A percentile compares a stretch with the other conserved stretches of the same genome.
phyloP scores from a whole-genome alignment of 2,797 vertebrate species.

The Caiman crocodilus region DNA sequence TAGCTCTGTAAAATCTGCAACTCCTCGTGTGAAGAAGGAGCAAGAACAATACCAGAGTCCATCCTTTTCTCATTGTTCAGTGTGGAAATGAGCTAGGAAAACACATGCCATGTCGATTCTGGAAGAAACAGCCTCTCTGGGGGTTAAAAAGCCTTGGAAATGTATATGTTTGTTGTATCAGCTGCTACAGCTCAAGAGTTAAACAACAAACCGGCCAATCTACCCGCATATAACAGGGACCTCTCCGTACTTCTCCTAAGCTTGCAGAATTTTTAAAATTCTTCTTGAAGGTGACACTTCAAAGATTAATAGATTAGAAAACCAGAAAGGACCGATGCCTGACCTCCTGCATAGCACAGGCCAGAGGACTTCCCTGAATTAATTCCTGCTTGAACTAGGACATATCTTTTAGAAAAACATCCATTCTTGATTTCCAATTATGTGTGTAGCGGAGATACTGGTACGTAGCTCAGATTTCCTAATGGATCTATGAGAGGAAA shows the following conservation, averaged over 20 bases:
- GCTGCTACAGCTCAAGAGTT: neutral
- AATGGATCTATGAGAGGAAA: neutral
- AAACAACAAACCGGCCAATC: neutral
- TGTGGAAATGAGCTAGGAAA: conserved; percentile 51
- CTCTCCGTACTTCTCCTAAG: neutral
- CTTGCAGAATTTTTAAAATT: neutral
- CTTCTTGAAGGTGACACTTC: conserved; percentile 12
- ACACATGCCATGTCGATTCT: conserved; percentile 15
- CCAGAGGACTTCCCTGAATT: fast-evolving
- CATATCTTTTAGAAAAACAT: conserved; percentile 34
- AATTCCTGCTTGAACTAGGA: conserved; percentile 46
- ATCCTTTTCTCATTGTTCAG: conserved; percentile 51
- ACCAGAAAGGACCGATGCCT: neutral
- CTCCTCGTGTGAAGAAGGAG: neutral
- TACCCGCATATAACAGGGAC: neutral
- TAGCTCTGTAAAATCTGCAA: conserved; percentile 19
- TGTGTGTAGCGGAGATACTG: neutral
- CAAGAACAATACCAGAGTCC: conserved; percentile 1
- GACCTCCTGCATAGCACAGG: conserved; percentile 5
- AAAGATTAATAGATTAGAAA: neutral
- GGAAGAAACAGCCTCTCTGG: conserved; percentile 24
- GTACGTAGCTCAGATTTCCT: neutral
- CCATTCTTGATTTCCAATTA: conserved; percentile 29
- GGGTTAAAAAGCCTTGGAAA: neutral
- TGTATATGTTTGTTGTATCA: conserved; percentile 6